Evolutionary conservation across 2,797 vertebrate species (phyloP).

Genomic region (Muscicapa striata): DNA sequence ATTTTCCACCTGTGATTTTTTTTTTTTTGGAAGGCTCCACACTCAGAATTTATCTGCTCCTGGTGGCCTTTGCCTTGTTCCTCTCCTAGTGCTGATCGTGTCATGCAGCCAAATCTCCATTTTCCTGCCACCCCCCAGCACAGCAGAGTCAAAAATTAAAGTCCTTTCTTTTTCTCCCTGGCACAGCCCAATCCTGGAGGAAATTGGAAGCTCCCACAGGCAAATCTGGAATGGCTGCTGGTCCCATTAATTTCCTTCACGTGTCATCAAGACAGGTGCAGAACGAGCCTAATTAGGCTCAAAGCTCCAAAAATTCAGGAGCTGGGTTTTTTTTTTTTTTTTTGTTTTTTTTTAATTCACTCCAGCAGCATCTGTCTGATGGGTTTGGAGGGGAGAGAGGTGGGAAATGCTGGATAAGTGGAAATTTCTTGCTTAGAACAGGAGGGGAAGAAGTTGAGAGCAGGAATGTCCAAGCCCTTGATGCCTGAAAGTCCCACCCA

Average conservation of each 20-base stretch:
- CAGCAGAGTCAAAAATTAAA: slow-evolving; percentile 58
- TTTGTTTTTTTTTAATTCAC: neutral
- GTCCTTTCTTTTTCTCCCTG: slow-evolving; percentile 1
- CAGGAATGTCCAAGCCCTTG: neutral
- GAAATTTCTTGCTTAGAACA: neutral
- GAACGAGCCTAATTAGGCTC: slow-evolving; percentile 49
- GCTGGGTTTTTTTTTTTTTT: neutral
- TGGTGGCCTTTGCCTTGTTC: neutral
- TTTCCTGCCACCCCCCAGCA: neutral
- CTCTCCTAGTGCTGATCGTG: neutral
- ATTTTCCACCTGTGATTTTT: neutral
- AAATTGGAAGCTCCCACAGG: slow-evolving; percentile 2
- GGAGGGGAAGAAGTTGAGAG: neutral
- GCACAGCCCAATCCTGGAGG: neutral
- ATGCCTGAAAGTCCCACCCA: neutral
- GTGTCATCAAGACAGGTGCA: slow-evolving; percentile 34
- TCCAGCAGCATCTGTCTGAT: neutral
- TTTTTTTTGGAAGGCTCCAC: neutral
- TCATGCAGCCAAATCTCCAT: neutral
- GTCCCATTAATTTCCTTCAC: slow-evolving; percentile 25
- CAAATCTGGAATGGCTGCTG: neutral
- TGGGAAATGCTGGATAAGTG: neutral
- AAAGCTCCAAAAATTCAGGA: neutral
- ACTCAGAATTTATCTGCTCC: neutral
- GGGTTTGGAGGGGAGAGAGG: neutral